Conservation (phyloP, 2,113 vertebrate genomes). For the Tauraco erythrolophus region DNA sequence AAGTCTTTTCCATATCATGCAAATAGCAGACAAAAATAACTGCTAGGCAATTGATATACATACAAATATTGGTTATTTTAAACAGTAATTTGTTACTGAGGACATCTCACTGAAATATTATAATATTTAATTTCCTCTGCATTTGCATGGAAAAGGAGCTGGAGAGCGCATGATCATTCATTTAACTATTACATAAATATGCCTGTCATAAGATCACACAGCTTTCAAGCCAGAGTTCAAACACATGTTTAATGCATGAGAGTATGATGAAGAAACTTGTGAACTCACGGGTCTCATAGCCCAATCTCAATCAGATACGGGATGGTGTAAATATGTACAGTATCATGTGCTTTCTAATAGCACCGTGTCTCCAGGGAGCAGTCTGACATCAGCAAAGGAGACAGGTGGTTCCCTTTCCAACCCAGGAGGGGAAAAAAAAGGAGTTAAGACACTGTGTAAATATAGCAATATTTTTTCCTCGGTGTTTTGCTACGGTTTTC, state of each 20-base stretch:
- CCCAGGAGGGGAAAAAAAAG: conserved; percentile 9
- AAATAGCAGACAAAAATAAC: conserved; percentile 76
- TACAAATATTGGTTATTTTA: conserved; percentile 74
- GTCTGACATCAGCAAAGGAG: conserved; percentile 77
- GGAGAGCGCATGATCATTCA: conserved; percentile 48
- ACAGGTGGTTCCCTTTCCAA: conserved; percentile 80
- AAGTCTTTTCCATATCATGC: conserved; percentile 69
- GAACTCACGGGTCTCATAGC: conserved; percentile 67
- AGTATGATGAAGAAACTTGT: conserved; percentile 68
- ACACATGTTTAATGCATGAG: conserved; percentile 75
- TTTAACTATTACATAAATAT: conserved; percentile 68
- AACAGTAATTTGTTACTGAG: conserved; percentile 69
- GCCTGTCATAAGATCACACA: conserved; percentile 41
- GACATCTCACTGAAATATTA: conserved; percentile 70
- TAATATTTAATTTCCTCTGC: conserved; percentile 69
- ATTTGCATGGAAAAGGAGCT: conserved; percentile 68
- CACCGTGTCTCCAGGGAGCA: conserved; percentile 74
- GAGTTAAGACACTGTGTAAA: conserved; percentile 66
- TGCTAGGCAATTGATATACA: conserved; percentile 72
- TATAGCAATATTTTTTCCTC: conserved; percentile 70
- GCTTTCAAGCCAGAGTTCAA: conserved; percentile 55
- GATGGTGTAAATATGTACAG: conserved; percentile 78
- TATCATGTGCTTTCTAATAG: conserved; percentile 76
- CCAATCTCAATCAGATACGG: conserved; percentile 71
- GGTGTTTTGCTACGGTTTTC: conserved; percentile 52